phyloP scores from a whole-genome alignment of 2,113 vertebrate genomes.

The Campylorhamphus procurvoides region DNA sequence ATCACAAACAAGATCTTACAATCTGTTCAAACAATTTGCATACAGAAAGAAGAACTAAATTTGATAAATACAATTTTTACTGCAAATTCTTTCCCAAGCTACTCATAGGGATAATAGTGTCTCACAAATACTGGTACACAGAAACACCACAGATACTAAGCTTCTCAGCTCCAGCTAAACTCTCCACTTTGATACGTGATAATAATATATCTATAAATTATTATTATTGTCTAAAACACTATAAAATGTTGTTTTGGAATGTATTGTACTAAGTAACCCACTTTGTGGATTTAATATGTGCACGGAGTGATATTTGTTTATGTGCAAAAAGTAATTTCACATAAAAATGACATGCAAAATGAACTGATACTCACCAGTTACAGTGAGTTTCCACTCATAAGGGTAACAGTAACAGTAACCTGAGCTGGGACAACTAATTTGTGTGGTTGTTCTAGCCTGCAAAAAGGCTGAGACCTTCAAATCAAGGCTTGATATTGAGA shows the following conservation, averaged over 20 bases:
- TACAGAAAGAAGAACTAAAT: neutral
- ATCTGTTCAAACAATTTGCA: neutral
- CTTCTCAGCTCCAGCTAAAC: neutral
- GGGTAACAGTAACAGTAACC: neutral
- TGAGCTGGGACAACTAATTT: neutral
- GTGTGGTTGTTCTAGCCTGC: neutral
- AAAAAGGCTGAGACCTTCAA: conserved; percentile 23
- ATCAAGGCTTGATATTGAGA: conserved; percentile 24
- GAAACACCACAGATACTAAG: neutral
- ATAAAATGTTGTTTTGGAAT: neutral
- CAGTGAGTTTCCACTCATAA: neutral
- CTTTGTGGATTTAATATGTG: neutral
- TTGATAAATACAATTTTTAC: neutral
- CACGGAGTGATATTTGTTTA: neutral
- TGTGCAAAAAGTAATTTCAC: neutral
- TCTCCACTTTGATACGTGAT: neutral
- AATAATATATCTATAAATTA: neutral
- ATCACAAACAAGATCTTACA: neutral
- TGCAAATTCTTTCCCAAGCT: neutral
- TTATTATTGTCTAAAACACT: neutral
- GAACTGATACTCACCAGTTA: neutral
- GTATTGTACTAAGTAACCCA: neutral
- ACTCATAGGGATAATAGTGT: neutral
- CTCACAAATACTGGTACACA: neutral
- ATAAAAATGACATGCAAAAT: neutral